A percentile compares a stretch with the other conserved stretches of the same genome.
phyloP scores from a whole-genome alignment of 2,888 invertebrate genomes.

The Carterocephalus palaemon region DNA sequence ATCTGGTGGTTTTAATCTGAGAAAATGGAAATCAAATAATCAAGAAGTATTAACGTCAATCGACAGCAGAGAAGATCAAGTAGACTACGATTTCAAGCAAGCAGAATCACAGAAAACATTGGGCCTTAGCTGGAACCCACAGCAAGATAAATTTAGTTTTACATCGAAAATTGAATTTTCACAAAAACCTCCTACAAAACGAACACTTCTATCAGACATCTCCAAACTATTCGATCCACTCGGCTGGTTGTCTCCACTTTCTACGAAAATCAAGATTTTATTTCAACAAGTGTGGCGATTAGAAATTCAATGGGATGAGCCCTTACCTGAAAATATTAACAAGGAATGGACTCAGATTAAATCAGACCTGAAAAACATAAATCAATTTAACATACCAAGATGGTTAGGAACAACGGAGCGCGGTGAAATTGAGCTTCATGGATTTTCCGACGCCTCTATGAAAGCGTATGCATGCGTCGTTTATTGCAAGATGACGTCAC shows the following conservation, averaged over 20 bases:
- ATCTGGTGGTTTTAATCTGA: slow-evolving; percentile 3
- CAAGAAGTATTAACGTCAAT: not conserved
- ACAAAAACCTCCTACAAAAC: too few relatives aligned
- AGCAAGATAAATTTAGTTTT: too few relatives aligned
- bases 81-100: slow-evolving; percentile 9
- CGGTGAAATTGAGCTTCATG: too few relatives aligned
- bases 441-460: too few relatives aligned
- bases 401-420: too few relatives aligned
- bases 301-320: slow-evolving; percentile 15
- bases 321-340: slow-evolving; percentile 1
- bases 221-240: slow-evolving; percentile 12
- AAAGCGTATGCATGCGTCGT: too few relatives aligned
- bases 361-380: slow-evolving; percentile 4
- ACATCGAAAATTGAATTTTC: too few relatives aligned
- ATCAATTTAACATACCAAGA: too few relatives aligned
- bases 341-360: slow-evolving; percentile 1
- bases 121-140: slow-evolving; percentile 12
- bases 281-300: slow-evolving; percentile 9
- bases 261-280: slow-evolving; percentile 13
- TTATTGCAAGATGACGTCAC: slow-evolving; percentile 2
- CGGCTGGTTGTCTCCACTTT: slow-evolving; percentile 2
- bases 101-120: slow-evolving; percentile 21
- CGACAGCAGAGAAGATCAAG: too few relatives aligned
- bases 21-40: not conserved
- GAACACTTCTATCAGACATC: slow-evolving; percentile 5